phyloP scores from a whole-genome alignment of 2,888 invertebrate species.

The Subacronicta megacephala region DNA sequence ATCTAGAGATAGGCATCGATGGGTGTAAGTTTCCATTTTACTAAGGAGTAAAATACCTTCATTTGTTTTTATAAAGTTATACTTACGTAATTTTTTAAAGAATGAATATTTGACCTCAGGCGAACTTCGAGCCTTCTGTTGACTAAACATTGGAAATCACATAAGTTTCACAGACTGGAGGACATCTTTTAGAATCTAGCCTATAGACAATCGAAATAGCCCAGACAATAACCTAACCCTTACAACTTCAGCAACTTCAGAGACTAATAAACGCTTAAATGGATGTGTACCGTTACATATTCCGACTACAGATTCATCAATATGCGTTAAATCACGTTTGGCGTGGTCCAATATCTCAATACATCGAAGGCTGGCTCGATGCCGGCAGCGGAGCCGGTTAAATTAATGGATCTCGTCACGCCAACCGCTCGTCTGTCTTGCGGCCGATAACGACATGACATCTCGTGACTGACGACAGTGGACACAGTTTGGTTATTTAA shows the following conservation, averaged over 20 bases:
- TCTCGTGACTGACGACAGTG: constrained; percentile 44
- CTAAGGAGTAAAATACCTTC: too few species aligned
- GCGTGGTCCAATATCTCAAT: constrained; percentile 63
- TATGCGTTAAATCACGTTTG: constrained; percentile 59
- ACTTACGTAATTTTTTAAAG: too few species aligned
- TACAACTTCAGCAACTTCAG: constrained; percentile 2
- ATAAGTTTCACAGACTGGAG: too few species aligned
- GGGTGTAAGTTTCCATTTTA: background rate
- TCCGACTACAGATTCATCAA: constrained; percentile 38
- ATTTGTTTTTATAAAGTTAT: too few species aligned
- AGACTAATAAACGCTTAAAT: constrained; percentile 26
- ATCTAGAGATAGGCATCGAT: constrained; percentile 15
- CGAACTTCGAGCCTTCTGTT: too few species aligned
- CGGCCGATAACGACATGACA: constrained; percentile 41
- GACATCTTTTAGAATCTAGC: too few species aligned
- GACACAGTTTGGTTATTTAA: constrained; percentile 36
- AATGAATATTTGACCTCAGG: too few species aligned
- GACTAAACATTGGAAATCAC: too few species aligned
- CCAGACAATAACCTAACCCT: background rate
- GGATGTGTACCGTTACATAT: constrained; percentile 36
- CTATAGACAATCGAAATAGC: too few species aligned
- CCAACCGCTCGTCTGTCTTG: constrained; percentile 54
- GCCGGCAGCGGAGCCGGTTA: constrained; percentile 33
- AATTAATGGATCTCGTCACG: constrained; percentile 67
- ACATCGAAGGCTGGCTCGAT: constrained; percentile 50